These are phyloP conservation scores for Edolisoma coerulescens DNA, from an alignment of 2,113 vertebrate species.

Conservation along the genomic window DNA sequence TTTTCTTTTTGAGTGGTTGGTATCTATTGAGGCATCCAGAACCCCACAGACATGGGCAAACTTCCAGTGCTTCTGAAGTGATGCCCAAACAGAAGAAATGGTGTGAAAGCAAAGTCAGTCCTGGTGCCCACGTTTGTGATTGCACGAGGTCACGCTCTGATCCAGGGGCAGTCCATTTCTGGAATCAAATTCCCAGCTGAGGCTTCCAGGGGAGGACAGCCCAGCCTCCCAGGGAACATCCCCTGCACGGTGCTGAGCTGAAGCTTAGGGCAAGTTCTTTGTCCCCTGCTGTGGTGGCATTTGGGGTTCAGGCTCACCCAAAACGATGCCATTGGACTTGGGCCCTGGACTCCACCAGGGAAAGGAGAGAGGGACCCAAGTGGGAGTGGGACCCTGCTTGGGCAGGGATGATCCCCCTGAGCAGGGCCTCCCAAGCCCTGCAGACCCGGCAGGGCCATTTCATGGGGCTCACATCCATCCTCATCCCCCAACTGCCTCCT, in stretches of 20 bases:
- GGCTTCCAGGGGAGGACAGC: background rate
- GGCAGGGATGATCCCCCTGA: background rate
- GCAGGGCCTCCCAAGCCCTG: background rate
- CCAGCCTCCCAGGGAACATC: background rate
- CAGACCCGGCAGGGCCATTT: fast-evolving
- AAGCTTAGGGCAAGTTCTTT: fast-evolving
- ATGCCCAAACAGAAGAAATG: background rate
- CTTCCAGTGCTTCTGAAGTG: background rate
- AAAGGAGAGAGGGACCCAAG: background rate
- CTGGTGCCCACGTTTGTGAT: background rate
- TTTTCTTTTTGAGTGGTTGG: background rate
- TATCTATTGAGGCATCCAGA: background rate
- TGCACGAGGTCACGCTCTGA: fast-evolving
- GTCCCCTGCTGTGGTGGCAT: fast-evolving
- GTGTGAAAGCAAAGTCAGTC: fast-evolving
- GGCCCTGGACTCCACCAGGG: background rate
- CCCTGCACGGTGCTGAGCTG: background rate
- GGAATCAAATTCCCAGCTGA: background rate
- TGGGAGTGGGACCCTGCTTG: background rate
- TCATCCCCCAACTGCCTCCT: background rate
- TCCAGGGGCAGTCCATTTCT: background rate
- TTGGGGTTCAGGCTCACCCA: background rate
- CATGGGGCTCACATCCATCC: background rate
- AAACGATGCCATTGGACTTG: background rate
- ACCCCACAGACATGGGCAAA: background rate